These are phyloP conservation scores for Heloderma charlesbogerti DNA, from an alignment of 2,113 vertebrate genomes.

Conservation along the genomic window DNA sequence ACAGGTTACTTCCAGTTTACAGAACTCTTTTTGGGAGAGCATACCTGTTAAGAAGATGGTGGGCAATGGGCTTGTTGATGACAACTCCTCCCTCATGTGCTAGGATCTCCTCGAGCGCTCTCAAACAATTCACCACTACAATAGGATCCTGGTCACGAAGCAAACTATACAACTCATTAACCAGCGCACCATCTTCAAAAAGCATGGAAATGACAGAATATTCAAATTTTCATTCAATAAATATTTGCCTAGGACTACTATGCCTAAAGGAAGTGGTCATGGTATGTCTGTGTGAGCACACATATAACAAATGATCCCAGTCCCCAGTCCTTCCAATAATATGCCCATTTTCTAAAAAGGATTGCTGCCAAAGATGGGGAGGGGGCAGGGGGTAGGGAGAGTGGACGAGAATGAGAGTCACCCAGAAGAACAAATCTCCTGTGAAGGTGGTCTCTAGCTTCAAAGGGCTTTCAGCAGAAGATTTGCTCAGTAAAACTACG, in stretches of 20 bases:
- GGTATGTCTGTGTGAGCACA: no score
- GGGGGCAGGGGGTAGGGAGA: not conserved
- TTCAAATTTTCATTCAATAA: not conserved
- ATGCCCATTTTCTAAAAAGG: not conserved
- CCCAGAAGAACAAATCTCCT: not conserved
- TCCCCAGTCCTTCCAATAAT: not conserved
- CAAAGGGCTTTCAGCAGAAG: accelerated
- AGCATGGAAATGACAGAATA: constrained; percentile 5
- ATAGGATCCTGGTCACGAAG: constrained; percentile 95
- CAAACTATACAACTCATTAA: constrained; percentile 95
- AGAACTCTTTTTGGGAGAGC: not conserved
- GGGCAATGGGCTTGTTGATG: constrained; percentile 96
- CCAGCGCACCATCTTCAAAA: constrained; percentile 84
- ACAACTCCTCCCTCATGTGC: constrained; percentile 93
- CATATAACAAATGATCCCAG: not conserved
- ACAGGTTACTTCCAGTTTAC: not conserved
- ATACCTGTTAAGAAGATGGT: constrained; percentile 97
- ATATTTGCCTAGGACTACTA: not conserved
- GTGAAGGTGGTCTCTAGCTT: not conserved
- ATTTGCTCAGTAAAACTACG: accelerated
- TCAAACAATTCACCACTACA: constrained; percentile 95
- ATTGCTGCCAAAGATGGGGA: not conserved
- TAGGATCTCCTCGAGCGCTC: constrained; percentile 94
- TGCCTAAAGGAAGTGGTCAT: not conserved
- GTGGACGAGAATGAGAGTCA: not conserved